A percentile compares a stretch with the other conserved stretches of the same genome.
phyloP scores from a whole-genome alignment of 2,888 invertebrate genomes.

The Argynnis bischoffii region DNA sequence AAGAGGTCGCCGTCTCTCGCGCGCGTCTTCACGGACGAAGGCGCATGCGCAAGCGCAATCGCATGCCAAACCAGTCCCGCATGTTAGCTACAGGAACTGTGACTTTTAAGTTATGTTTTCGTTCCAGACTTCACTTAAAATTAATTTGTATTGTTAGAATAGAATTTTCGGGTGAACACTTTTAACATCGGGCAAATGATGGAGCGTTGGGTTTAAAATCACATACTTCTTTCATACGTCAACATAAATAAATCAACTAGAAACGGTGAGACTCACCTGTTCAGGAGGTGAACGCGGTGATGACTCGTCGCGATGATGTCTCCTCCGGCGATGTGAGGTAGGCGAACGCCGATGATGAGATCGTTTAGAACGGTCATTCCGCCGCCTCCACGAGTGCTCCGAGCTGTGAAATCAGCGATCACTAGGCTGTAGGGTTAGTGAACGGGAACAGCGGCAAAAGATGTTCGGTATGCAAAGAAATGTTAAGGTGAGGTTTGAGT shows the following conservation, averaged over 20 bases:
- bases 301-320: constrained; percentile 80
- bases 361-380: constrained; percentile 92
- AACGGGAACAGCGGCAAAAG: constrained; percentile 49
- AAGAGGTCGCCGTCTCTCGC: constrained; percentile 81
- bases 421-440: constrained; percentile 80
- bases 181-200: constrained; percentile 49
- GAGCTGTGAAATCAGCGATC: constrained; percentile 86
- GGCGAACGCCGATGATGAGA: constrained; percentile 92
- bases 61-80: constrained; percentile 77
- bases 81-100: constrained; percentile 70
- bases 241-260: constrained; percentile 52
- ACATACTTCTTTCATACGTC: constrained; percentile 58
- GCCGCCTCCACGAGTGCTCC: constrained; percentile 89
- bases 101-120: constrained; percentile 74
- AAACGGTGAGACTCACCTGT: constrained; percentile 73
- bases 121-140: constrained; percentile 71
- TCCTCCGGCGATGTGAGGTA: constrained; percentile 88
- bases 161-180: constrained; percentile 72
- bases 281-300: constrained; percentile 75
- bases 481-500: constrained; percentile 65
- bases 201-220: constrained; percentile 62
- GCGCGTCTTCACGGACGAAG: constrained; percentile 80
- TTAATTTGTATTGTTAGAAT: constrained; percentile 50
- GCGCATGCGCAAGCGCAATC: constrained; percentile 78
- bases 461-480: constrained; percentile 43